Evolutionary conservation across 2,888 invertebrate species (phyloP), one percentile per base, ranked within the genome.

Genomic region (Trachelus troglodyta): DNA sequence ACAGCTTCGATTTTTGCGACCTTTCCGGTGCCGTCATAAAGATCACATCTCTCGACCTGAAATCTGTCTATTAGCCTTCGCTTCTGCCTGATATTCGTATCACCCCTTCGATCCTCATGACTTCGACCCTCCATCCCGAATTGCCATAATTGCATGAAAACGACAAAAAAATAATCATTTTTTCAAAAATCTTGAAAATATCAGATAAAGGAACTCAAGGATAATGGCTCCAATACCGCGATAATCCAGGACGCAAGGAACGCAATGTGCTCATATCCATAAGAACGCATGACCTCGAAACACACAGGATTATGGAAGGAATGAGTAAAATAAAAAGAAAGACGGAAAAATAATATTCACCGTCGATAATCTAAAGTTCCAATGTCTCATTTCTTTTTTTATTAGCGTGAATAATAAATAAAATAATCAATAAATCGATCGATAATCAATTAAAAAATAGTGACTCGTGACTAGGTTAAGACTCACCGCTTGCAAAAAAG

Each of bases 401-500:
- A 84, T 84, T 84, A 77, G 78, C 82, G 84, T 82, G 83, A 85
- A 84, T 87, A 86, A 86, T 85, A 91, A 91, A 91, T 91, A 91
- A 91, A 90, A 91, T 91, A 90, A 90, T 89, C 87, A 89, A 90
- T 90, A 88, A 85, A 85, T 89, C 86, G 87, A 88, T 86, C 81
- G 81, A 85, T 88, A 88, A 87, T 87, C 84, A 90, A 89, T 88
- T 87, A 90, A 90, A 88, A 89, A 89, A 89, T 91, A 90, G 90
- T 91, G 91, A 91, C 88, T 91, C 87, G 91, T 91, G 91, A 91
- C 91, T 91, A 91, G 91, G 91, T 91, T 90, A 90, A 91, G 89
- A 91, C 91, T 91, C 91, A 91, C 90, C 91, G 90, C 89, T 91
- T 90, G 89, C 89, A 88, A 89, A 88, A 87, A 86, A 85, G 82